Conservation (phyloP, 2,888 invertebrate genomes). For the Acleris laterana region DNA sequence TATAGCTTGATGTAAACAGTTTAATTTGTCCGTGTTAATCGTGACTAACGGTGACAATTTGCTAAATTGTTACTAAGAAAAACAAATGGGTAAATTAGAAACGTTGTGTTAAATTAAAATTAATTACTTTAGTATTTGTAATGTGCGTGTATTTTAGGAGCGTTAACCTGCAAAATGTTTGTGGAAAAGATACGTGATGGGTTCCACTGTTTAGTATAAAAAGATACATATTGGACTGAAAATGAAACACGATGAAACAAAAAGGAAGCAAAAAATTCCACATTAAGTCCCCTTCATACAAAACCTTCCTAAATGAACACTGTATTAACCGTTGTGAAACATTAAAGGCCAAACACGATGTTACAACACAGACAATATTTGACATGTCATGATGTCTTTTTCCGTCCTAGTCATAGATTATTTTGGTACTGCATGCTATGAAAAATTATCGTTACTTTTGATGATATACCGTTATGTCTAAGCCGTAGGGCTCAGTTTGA, state of each 20-base stretch:
- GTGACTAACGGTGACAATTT: constrained; percentile 27
- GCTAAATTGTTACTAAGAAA: constrained; percentile 23
- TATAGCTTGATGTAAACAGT: constrained; percentile 24
- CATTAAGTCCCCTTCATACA: background rate
- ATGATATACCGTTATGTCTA: background rate
- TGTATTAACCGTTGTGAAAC: constrained; percentile 8
- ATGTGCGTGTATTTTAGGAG: background rate
- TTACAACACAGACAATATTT: constrained; percentile 22
- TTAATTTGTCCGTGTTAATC: constrained; percentile 30
- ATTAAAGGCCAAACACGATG: constrained; percentile 13
- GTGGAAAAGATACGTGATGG: too few relatives aligned
- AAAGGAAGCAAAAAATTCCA: too few relatives aligned
- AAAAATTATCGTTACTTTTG: background rate
- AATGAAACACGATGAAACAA: too few relatives aligned
- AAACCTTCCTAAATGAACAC: constrained; percentile 5
- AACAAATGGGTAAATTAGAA: constrained; percentile 7
- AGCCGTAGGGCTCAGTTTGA: constrained; percentile 23
- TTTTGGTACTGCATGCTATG: constrained; percentile 5
- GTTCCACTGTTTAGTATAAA: too few relatives aligned
- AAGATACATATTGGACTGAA: too few relatives aligned
- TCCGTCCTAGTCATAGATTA: constrained; percentile 20
- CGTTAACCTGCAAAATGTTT: background rate
- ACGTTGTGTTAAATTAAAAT: constrained; percentile 17
- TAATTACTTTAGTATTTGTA: constrained; percentile 13
- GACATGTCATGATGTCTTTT: constrained; percentile 19